These are phyloP conservation scores for Bombus vancouverensis DNA, from an alignment of 1,140 invertebrate species.

Conservation along the genomic window DNA sequence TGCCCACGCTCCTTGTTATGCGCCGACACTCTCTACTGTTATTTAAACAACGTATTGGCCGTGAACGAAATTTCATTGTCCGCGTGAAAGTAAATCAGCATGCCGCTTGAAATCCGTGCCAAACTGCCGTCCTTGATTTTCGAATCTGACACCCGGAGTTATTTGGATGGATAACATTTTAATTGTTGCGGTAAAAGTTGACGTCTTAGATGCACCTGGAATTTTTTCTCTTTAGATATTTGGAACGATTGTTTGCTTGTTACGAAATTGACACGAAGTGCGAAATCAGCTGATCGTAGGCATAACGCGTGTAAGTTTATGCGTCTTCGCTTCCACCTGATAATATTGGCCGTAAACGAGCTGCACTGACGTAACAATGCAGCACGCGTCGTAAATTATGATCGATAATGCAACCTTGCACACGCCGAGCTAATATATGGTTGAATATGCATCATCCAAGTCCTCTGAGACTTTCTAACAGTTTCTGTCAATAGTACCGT, in stretches of 20 bases:
- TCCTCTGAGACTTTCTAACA: conserved; percentile 38
- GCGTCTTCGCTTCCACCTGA: conserved; percentile 62
- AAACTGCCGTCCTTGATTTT: conserved; percentile 28
- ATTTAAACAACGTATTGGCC: not conserved
- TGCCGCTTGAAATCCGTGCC: conserved; percentile 34
- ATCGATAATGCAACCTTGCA: conserved; percentile 79
- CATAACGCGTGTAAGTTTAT: conserved; percentile 34
- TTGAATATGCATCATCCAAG: conserved; percentile 27
- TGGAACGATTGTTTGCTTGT: not conserved
- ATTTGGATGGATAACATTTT: not conserved
- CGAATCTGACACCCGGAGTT: not conserved
- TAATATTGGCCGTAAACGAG: conserved; percentile 71
- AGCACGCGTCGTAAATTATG: conserved; percentile 76
- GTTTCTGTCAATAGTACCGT: not conserved
- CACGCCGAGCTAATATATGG: conserved; percentile 44
- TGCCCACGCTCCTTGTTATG: not conserved
- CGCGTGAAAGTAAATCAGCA: conserved; percentile 41
- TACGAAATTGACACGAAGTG: not conserved
- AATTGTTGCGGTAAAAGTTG: not conserved
- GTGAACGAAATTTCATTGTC: conserved; percentile 44
- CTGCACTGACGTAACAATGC: conserved; percentile 74
- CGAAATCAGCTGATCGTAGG: conserved; percentile 53
- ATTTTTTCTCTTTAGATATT: too few species aligned
- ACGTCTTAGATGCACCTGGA: not conserved
- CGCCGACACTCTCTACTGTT: not conserved